Conservation (phyloP, 2,797 vertebrate genomes). For the Crypturellus tataupa region DNA sequence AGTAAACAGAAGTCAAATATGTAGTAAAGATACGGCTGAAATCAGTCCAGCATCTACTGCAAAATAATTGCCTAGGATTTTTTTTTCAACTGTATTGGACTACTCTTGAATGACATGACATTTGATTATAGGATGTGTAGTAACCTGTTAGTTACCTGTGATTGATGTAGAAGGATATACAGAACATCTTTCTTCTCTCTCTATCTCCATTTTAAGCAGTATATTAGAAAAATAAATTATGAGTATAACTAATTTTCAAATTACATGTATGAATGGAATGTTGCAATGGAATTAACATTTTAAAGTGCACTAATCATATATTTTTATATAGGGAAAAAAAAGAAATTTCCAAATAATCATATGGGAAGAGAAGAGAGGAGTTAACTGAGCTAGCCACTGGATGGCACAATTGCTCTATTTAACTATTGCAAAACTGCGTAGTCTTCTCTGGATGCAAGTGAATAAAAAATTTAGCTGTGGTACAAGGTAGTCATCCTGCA, state of each 20-base stretch:
- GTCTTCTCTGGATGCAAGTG: neutral
- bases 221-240: neutral
- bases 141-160: neutral
- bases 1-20: neutral
- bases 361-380: neutral
- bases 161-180: neutral
- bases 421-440: slow-evolving; percentile 38
- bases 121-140: neutral
- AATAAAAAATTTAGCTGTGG: neutral
- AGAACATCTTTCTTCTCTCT: neutral
- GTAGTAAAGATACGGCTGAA: neutral
- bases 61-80: neutral
- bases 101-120: neutral
- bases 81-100: neutral
- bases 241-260: neutral
- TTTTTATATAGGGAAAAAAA: neutral
- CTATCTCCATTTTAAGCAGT: neutral
- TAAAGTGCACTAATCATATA: neutral
- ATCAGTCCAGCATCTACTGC: neutral
- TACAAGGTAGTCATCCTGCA: neutral
- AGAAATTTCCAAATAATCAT: neutral
- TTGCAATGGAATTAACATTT: neutral
- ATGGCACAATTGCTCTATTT: slow-evolving; percentile 73
- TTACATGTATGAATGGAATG: neutral
- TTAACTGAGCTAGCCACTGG: slow-evolving; percentile 55